phyloP scores from a whole-genome alignment of 2,113 vertebrate genomes.

The Corythornis cristatus region DNA sequence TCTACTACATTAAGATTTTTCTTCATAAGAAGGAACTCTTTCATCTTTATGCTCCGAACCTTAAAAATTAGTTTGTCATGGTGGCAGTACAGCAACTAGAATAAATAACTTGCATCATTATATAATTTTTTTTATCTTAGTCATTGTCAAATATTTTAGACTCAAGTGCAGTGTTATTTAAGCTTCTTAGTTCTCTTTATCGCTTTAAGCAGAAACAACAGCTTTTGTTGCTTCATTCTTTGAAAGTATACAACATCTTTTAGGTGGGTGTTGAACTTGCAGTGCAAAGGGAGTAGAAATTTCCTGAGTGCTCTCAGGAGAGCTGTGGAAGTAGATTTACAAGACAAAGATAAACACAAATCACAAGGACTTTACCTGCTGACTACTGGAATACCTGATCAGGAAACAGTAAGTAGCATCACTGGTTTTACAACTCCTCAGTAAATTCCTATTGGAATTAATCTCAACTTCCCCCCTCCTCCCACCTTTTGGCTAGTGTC shows the following conservation, averaged over 20 bases:
- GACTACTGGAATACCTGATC: conserved; percentile 83
- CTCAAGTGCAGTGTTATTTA: not conserved
- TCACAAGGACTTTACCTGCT: conserved; percentile 83
- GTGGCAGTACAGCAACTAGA: not conserved
- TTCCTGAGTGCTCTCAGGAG: conserved; percentile 76
- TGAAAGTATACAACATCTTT: not conserved
- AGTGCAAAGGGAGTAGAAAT: conserved; percentile 79
- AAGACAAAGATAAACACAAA: conserved; percentile 64
- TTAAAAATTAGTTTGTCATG: not conserved
- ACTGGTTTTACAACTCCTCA: not conserved
- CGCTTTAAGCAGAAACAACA: not conserved
- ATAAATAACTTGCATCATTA: not conserved
- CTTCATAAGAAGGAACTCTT: not conserved
- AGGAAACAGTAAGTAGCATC: conserved; percentile 76
- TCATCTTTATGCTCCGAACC: not conserved
- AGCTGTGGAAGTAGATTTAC: conserved; percentile 76
- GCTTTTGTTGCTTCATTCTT: not conserved
- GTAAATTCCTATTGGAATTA: not conserved
- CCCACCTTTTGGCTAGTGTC: not conserved
- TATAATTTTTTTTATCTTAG: not conserved
- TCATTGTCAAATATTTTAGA: not conserved
- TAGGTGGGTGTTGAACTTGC: conserved; percentile 80
- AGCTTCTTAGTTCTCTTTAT: not conserved
- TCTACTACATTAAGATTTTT: not conserved
- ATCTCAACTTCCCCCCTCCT: not conserved